Conservation (phyloP, 2,113 vertebrate genomes). For the Limanda limanda region DNA sequence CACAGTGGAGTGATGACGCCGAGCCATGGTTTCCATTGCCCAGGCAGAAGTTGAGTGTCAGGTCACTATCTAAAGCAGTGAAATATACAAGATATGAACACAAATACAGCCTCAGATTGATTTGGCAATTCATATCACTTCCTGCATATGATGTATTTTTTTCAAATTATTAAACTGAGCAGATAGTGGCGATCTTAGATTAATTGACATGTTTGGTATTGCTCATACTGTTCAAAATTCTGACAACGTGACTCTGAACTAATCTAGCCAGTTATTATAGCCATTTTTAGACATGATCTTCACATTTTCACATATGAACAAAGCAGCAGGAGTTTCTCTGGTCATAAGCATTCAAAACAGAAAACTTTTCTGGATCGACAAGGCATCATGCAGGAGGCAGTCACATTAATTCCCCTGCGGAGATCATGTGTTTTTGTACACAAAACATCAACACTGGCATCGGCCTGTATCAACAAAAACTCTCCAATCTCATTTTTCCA, state of each 20-base stretch:
- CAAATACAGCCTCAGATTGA: not conserved
- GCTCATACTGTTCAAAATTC: not conserved
- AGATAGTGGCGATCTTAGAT: not conserved
- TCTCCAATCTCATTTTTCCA: too few species aligned
- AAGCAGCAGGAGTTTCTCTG: too few species aligned
- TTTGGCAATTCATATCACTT: not conserved
- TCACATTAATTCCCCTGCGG: too few species aligned
- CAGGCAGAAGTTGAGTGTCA: not conserved
- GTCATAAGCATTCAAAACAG: too few species aligned
- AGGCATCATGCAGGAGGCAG: too few species aligned
- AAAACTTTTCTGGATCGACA: too few species aligned
- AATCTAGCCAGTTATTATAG: too few species aligned
- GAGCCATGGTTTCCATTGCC: slow-evolving; percentile 47
- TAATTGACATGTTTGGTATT: not conserved
- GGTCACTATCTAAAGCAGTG: not conserved
- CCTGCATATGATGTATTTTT: not conserved
- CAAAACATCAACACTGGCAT: too few species aligned
- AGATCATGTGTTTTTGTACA: too few species aligned
- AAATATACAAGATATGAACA: slow-evolving; percentile 15
- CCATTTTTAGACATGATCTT: too few species aligned
- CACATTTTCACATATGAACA: too few species aligned
- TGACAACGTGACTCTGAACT: not conserved
- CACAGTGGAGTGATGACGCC: slow-evolving; percentile 51
- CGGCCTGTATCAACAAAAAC: too few species aligned
- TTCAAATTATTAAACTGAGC: not conserved